Conservation (phyloP, 2,797 vertebrate species). For the Enoplosus armatus region DNA sequence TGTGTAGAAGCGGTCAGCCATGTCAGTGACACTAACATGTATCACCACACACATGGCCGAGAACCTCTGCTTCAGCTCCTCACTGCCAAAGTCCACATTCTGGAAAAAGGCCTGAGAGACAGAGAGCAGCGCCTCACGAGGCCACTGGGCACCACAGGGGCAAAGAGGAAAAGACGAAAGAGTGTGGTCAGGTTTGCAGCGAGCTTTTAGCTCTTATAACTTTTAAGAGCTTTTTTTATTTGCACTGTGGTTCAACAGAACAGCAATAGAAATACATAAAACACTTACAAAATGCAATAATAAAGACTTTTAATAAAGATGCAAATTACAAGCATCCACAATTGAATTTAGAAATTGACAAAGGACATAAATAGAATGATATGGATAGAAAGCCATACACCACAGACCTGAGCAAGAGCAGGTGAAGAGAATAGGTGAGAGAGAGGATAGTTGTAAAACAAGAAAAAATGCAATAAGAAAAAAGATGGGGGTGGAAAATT, state of each 20-base stretch:
- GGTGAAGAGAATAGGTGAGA: not conserved
- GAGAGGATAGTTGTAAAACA: not conserved
- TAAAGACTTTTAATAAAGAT: not conserved
- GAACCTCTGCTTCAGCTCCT: conserved; percentile 85
- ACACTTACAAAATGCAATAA: not conserved
- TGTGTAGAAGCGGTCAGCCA: conserved; percentile 87
- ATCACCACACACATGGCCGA: conserved; percentile 91
- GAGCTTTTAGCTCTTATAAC: not conserved
- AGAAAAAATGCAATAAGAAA: not conserved
- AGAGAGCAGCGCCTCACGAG: conserved; percentile 89
- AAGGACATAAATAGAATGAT: not conserved
- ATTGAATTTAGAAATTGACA: not conserved
- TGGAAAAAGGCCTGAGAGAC: conserved; percentile 89
- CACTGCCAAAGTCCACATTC: conserved; percentile 83
- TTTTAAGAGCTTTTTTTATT: not conserved
- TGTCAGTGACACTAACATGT: conserved; percentile 87
- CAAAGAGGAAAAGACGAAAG: not conserved
- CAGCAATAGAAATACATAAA: not conserved
- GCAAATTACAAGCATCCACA: not conserved
- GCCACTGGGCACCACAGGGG: conserved; percentile 81
- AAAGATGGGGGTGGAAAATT: not conserved
- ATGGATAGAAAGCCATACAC: not conserved
- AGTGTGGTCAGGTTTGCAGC: not conserved
- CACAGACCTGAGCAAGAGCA: not conserved
- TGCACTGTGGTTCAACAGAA: not conserved